Evolutionary conservation across 2,113 vertebrate species (phyloP).

Genomic region (Aphelocoma coerulescens): DNA sequence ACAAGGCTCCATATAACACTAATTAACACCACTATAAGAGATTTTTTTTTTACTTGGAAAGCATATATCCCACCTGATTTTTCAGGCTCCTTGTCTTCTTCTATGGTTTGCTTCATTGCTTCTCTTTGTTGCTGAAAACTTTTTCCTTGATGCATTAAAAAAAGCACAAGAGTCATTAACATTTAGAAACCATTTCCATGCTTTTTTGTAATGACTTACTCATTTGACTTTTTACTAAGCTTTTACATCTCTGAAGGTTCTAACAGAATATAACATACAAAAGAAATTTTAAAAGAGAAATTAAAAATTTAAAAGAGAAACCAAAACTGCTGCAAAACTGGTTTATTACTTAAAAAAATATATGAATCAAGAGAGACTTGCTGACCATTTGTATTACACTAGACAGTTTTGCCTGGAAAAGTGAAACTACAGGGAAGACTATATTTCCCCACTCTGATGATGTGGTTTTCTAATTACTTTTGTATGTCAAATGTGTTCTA

Average conservation of each 20-base stretch:
- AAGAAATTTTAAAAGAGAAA: background rate
- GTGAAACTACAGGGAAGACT: background rate
- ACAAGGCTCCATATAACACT: background rate
- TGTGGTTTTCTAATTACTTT: background rate
- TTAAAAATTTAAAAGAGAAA: background rate
- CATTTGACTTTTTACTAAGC: background rate
- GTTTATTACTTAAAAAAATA: background rate
- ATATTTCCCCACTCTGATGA: background rate
- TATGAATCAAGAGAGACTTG: background rate
- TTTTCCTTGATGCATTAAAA: constrained; percentile 77
- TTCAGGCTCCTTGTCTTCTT: constrained; percentile 90
- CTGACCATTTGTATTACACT: background rate
- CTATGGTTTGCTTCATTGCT: constrained; percentile 90
- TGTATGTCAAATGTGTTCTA: background rate
- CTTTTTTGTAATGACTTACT: background rate
- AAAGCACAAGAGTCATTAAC: background rate
- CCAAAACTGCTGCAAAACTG: background rate
- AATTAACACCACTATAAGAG: background rate
- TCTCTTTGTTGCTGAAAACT: constrained; percentile 96
- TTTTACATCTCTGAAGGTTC: background rate
- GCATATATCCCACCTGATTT: constrained; percentile 80
- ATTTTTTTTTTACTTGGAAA: background rate
- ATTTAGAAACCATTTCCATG: background rate
- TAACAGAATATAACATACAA: background rate
- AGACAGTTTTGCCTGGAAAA: background rate